Conservation (phyloP, 1,140 invertebrate genomes). For the Nylanderia fulva region DNA sequence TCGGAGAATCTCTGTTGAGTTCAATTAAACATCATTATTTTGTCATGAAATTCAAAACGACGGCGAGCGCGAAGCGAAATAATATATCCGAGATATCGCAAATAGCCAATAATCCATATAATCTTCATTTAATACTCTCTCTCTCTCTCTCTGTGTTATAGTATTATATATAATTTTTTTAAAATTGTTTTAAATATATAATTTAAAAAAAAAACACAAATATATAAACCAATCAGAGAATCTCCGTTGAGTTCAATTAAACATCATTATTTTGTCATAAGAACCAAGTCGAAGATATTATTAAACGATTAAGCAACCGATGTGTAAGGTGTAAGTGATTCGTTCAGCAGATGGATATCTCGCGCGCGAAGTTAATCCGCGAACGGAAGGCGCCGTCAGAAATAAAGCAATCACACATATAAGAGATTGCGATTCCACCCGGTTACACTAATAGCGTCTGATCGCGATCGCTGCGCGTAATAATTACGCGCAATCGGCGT, state of each 20-base stretch:
- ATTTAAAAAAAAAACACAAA: too few relatives aligned
- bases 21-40: too few relatives aligned
- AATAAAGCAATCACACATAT: not conserved
- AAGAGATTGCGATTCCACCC: not conserved
- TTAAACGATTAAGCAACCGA: conserved; percentile 5
- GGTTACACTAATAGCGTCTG: conserved; percentile 4
- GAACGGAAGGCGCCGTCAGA: not conserved
- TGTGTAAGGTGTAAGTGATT: not conserved
- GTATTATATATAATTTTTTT: too few relatives aligned
- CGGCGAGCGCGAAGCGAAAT: too few relatives aligned
- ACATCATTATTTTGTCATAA: not conserved
- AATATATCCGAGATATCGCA: too few relatives aligned
- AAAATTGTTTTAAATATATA: too few relatives aligned
- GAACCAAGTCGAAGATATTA: not conserved
- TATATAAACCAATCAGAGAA: not conserved
- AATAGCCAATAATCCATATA: too few relatives aligned
- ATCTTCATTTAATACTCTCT: too few relatives aligned
- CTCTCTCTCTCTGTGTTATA: too few relatives aligned
- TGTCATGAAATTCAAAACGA: too few relatives aligned
- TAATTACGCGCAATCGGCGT: conserved; percentile 30
- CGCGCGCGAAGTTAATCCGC: conserved; percentile 16
- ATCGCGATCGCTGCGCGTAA: not conserved
- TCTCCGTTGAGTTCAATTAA: conserved; percentile 23
- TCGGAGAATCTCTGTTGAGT: too few relatives aligned
- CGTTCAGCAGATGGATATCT: not conserved